Evolutionary conservation across 2,797 vertebrate species (phyloP).

Genomic region (Pangasius krempfi): DNA sequence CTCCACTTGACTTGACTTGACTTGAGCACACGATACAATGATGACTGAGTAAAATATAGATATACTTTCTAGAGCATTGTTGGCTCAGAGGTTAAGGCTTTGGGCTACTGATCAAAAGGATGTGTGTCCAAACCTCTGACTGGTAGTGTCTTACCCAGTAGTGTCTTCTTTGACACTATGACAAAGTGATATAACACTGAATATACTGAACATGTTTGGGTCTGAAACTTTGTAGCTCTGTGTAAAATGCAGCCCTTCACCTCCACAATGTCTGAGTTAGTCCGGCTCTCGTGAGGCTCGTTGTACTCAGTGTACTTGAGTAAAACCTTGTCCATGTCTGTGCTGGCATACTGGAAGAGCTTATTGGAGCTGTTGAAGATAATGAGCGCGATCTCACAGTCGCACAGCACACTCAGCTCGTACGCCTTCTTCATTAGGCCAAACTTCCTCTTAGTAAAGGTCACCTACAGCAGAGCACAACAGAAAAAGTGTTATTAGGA

Average conservation of each 20-base stretch:
- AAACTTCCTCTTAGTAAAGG: constrained; percentile 97
- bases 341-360: constrained; percentile 90
- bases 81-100: not conserved
- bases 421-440: constrained; percentile 93
- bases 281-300: constrained; percentile 87
- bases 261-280: constrained; percentile 89
- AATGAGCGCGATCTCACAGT: constrained; percentile 90
- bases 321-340: constrained; percentile 89
- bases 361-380: constrained; percentile 92
- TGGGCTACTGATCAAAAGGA: not conserved
- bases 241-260: constrained; percentile 66
- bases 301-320: constrained; percentile 90
- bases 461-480: constrained; percentile 78
- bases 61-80: not conserved
- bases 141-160: not conserved
- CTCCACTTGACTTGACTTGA: no score
- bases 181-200: not conserved
- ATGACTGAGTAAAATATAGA: not conserved
- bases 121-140: not conserved
- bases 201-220: not conserved
- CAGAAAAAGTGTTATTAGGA: not conserved
- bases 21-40: not conserved
- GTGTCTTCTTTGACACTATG: not conserved
- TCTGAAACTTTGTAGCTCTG: not conserved
- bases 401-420: constrained; percentile 87